Percentiles rank a stretch among this genome's conserved stretches.
Evolutionary conservation across 2,113 vertebrate genomes (phyloP).

Genomic region (Calidris pugnax): DNA sequence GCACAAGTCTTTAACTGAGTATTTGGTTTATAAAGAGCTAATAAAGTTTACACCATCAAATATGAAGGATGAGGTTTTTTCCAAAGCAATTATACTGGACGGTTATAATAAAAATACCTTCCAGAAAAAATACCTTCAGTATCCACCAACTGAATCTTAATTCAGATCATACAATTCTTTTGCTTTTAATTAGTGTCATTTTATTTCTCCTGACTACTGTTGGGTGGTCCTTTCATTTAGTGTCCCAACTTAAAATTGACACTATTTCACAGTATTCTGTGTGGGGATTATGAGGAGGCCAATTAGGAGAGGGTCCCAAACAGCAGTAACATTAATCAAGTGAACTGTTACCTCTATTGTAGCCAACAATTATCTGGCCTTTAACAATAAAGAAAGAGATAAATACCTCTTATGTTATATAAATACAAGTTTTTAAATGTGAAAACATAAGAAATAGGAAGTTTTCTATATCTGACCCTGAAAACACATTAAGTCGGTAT

Average conservation of each 20-base stretch:
- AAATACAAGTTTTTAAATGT: background rate
- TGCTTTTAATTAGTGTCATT: constrained; percentile 10
- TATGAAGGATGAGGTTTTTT: background rate
- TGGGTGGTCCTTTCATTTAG: background rate
- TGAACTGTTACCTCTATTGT: background rate
- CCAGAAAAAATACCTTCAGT: background rate
- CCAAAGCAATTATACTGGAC: background rate
- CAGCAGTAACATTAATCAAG: background rate
- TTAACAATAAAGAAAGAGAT: background rate
- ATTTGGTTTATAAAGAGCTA: background rate
- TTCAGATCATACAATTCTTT: background rate
- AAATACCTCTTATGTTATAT: no score
- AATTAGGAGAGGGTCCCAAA: background rate
- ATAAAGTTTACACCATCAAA: background rate
- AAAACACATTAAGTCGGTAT: background rate
- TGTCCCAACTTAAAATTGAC: background rate
- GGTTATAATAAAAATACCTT: background rate
- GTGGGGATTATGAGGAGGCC: background rate
- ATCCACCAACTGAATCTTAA: background rate
- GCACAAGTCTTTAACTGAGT: background rate
- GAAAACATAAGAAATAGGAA: background rate
- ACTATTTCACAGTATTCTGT: background rate
- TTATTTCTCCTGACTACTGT: background rate
- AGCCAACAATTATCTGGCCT: background rate
- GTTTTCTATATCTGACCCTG: background rate